A percentile compares a stretch with the other conserved stretches of the same genome.
Evolutionary conservation across 1,140 invertebrate species (phyloP).

Genomic region (Nephotettix cincticeps): DNA sequence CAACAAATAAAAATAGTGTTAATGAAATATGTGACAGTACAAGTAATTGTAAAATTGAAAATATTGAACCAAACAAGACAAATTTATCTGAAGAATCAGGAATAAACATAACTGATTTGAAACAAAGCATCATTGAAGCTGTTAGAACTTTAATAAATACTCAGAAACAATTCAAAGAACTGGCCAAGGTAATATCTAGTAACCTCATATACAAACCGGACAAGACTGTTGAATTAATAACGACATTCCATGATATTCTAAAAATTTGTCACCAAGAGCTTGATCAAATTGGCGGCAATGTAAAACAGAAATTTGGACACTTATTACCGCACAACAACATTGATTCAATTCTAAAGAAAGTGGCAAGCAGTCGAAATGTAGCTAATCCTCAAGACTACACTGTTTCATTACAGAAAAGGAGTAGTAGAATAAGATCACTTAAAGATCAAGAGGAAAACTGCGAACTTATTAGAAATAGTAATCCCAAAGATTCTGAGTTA

Average conservation of each 20-base stretch:
- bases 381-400: too few species aligned
- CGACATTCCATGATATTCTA: background rate
- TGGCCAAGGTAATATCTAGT: conserved; percentile 3
- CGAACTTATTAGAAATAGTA: too few species aligned
- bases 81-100: background rate
- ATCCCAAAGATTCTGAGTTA: too few species aligned
- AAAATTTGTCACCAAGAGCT: background rate
- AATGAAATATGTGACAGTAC: background rate
- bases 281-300: background rate
- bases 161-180: conserved; percentile 1
- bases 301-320: background rate
- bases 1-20: background rate
- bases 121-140: conserved; percentile 7
- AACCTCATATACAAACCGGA: background rate
- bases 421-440: too few species aligned
- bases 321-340: background rate
- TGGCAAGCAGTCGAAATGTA: too few species aligned
- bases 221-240: background rate
- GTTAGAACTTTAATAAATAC: background rate
- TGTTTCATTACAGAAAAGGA: too few species aligned
- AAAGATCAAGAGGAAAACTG: too few species aligned
- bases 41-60: background rate
- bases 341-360: background rate
- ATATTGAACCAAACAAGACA: background rate
- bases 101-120: background rate